Conservation (phyloP, 2,113 vertebrate genomes). For the Ameiurus melas region DNA sequence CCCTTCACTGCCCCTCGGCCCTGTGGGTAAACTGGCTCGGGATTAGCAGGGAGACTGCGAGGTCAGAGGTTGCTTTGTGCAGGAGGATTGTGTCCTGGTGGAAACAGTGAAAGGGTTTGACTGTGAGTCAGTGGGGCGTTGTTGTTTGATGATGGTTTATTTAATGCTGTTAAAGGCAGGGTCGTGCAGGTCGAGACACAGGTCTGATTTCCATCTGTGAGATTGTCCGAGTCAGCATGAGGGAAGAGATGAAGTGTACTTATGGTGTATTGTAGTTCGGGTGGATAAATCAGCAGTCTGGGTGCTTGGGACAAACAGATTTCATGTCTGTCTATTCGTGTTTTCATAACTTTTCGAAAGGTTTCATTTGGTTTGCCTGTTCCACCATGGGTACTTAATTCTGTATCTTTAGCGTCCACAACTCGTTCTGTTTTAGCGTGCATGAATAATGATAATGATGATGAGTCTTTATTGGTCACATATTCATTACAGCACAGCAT, state of each 20-base stretch:
- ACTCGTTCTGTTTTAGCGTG: not conserved
- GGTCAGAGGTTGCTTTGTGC: slow-evolving; percentile 63
- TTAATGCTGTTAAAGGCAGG: slow-evolving; percentile 54
- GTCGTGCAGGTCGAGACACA: slow-evolving; percentile 65
- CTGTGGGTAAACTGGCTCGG: slow-evolving; percentile 42
- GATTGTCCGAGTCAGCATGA: slow-evolving; percentile 16
- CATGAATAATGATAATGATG: not conserved
- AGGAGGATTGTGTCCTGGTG: slow-evolving; percentile 44
- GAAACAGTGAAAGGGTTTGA: slow-evolving; percentile 48
- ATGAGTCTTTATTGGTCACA: too few species aligned
- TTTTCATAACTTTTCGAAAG: not conserved
- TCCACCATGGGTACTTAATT: not conserved
- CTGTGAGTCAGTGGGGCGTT: slow-evolving; percentile 22
- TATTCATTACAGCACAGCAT: too few species aligned
- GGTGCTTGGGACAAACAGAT: not conserved
- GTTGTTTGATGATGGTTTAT: slow-evolving; percentile 38
- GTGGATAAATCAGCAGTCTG: not conserved
- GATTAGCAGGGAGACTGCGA: slow-evolving; percentile 62
- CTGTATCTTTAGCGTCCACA: not conserved
- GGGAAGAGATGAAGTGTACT: slow-evolving; percentile 48
- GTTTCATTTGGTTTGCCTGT: not conserved
- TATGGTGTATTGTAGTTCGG: not conserved
- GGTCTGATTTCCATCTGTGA: slow-evolving; percentile 64
- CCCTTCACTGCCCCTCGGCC: slow-evolving; percentile 27
- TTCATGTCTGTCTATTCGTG: not conserved